These are phyloP conservation scores for Nanorana parkeri DNA, from an alignment of 2,113 vertebrate genomes.

Conservation along the genomic window DNA sequence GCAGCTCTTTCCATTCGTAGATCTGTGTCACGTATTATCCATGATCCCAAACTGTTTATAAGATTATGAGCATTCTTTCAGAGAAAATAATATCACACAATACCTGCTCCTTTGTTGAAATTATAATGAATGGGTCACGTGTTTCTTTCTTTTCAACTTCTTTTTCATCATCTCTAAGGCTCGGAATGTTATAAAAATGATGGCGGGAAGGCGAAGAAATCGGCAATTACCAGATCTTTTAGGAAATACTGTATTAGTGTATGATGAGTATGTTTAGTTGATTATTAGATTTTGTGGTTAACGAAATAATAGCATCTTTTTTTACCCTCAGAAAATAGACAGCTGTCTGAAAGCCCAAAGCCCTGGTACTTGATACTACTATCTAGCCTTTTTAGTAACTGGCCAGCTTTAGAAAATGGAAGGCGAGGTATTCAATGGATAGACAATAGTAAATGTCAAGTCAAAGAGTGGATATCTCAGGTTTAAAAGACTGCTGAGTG, in stretches of 20 bases:
- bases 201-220: slow-evolving; percentile 65
- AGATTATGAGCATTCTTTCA: slow-evolving; percentile 30
- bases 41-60: slow-evolving; percentile 27
- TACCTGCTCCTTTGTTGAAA: slow-evolving; percentile 18
- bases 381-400: slow-evolving; percentile 65
- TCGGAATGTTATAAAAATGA: slow-evolving; percentile 11
- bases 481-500: slow-evolving; percentile 78
- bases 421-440: slow-evolving; percentile 71
- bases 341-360: slow-evolving; percentile 73
- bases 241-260: slow-evolving; percentile 65
- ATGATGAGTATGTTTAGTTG: slow-evolving; percentile 43
- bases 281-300: slow-evolving; percentile 56
- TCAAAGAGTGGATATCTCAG: slow-evolving; percentile 68
- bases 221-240: slow-evolving; percentile 73
- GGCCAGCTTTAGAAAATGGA: slow-evolving; percentile 73
- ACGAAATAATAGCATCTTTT: slow-evolving; percentile 76
- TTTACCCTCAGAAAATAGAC: slow-evolving; percentile 66
- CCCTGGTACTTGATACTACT: slow-evolving; percentile 78
- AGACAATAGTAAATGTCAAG: slow-evolving; percentile 78
- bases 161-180: neutral
- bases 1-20: neutral
- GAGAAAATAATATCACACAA: slow-evolving; percentile 35
- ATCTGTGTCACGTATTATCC: slow-evolving; percentile 34
- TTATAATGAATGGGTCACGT: slow-evolving; percentile 63
- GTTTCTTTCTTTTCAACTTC: slow-evolving; percentile 51